These are phyloP conservation scores for Steatornis caripensis DNA, from an alignment of 2,113 vertebrate species.

Conservation along the genomic window DNA sequence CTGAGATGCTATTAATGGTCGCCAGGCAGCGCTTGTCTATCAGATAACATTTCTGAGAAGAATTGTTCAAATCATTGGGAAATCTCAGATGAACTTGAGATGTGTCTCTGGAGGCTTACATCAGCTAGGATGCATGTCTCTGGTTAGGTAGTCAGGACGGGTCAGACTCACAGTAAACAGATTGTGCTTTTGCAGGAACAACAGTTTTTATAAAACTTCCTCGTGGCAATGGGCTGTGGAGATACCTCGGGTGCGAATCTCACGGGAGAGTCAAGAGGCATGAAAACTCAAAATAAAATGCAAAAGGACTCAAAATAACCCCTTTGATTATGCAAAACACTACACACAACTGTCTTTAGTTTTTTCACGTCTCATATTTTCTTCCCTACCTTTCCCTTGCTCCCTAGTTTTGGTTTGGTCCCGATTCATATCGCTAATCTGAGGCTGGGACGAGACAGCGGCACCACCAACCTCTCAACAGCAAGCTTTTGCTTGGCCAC, in stretches of 20 bases:
- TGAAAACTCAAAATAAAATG: background rate
- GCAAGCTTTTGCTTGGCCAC: background rate
- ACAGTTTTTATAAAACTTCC: background rate
- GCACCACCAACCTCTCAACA: background rate
- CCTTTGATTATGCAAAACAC: background rate
- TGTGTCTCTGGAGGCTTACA: background rate
- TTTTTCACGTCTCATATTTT: background rate
- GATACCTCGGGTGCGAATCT: background rate
- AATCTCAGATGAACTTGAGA: background rate
- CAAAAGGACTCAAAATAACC: background rate
- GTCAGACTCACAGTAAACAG: background rate
- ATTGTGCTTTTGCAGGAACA: background rate
- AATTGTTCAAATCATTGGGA: background rate
- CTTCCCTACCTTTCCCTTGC: background rate
- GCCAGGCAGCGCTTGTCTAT: background rate
- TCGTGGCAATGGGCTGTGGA: accelerated
- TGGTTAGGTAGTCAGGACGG: background rate
- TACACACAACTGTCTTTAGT: background rate
- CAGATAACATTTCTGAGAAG: background rate
- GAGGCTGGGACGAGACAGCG: background rate
- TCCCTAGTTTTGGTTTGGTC: background rate
- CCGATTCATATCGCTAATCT: background rate
- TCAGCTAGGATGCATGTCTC: background rate
- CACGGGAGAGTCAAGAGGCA: background rate
- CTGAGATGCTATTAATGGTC: background rate